Percentiles rank a stretch among this genome's conserved stretches.
phyloP scores from a whole-genome alignment of 2,888 invertebrate genomes.

The Steinernema scapterisci region DNA sequence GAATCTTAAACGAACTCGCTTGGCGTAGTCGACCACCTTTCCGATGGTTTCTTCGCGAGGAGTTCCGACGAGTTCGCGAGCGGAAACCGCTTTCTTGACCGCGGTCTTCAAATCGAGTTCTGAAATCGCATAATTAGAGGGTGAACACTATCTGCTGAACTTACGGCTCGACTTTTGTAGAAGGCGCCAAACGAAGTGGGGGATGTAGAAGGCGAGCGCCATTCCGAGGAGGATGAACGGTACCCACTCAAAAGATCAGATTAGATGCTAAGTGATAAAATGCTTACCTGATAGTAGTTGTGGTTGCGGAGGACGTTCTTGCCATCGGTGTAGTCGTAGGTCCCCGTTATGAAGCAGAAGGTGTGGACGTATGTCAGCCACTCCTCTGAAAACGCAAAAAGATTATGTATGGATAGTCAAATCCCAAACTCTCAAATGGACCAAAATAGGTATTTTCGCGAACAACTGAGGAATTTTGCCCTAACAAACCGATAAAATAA shows the following conservation, averaged over 20 bases:
- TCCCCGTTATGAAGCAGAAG: conserved; percentile 21
- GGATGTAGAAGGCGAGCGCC: neutral
- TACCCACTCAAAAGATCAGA: conserved; percentile 5
- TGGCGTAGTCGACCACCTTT: conserved; percentile 13
- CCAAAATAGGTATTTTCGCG: too few species aligned
- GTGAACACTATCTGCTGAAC: neutral
- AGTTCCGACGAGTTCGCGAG: neutral
- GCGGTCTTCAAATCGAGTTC: conserved; percentile 5
- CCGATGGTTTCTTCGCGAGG: neutral
- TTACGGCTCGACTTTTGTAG: conserved; percentile 18
- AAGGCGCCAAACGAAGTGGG: conserved; percentile 4
- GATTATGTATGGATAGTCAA: neutral
- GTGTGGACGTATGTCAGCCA: neutral
- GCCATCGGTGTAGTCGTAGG: neutral
- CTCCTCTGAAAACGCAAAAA: neutral
- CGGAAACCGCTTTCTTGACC: neutral
- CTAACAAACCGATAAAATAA: too few species aligned
- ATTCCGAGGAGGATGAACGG: conserved; percentile 10
- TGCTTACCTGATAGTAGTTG: neutral
- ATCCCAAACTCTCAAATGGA: too few species aligned
- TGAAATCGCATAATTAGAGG: neutral
- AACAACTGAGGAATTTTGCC: too few species aligned
- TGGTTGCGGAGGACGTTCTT: neutral
- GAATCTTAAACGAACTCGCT: neutral
- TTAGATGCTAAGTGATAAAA: neutral